Conservation (phyloP, 2,113 vertebrate species). For the Scolopax mira region DNA sequence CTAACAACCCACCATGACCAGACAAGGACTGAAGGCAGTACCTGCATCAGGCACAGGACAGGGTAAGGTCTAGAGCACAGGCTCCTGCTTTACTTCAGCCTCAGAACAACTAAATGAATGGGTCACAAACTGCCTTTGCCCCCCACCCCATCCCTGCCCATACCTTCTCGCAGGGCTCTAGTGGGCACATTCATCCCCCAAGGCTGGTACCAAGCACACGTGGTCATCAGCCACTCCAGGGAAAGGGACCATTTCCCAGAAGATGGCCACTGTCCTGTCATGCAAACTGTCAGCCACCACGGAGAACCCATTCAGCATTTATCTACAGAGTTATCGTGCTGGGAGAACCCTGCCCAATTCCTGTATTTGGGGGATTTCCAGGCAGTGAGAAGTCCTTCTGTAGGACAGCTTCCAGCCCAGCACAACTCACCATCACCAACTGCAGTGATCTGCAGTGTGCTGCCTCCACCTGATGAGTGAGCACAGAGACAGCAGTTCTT, state of each 20-base stretch:
- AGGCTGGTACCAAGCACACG: neutral
- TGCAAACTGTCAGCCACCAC: neutral
- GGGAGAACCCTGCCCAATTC: neutral
- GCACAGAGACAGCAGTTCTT: neutral
- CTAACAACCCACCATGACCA: neutral
- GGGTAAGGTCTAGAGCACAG: neutral
- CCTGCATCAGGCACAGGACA: neutral
- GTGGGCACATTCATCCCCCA: rapidly evolving
- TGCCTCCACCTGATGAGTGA: neutral
- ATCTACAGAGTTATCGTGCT: neutral
- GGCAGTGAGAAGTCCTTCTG: neutral
- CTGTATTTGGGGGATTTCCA: neutral
- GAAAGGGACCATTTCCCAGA: neutral
- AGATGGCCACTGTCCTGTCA: neutral
- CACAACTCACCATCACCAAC: neutral
- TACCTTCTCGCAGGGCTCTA: neutral
- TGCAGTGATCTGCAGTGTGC: rapidly evolving
- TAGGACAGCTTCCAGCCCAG: neutral
- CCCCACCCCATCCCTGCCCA: neutral
- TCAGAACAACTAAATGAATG: neutral
- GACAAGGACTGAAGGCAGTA: neutral
- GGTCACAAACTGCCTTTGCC: neutral
- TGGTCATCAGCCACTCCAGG: neutral
- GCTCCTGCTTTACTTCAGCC: neutral
- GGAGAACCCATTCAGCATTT: neutral